Evolutionary conservation across 2,113 vertebrate genomes (phyloP), one percentile per base, ranked within the genome.

Genomic region (Crotalus viridis): DNA sequence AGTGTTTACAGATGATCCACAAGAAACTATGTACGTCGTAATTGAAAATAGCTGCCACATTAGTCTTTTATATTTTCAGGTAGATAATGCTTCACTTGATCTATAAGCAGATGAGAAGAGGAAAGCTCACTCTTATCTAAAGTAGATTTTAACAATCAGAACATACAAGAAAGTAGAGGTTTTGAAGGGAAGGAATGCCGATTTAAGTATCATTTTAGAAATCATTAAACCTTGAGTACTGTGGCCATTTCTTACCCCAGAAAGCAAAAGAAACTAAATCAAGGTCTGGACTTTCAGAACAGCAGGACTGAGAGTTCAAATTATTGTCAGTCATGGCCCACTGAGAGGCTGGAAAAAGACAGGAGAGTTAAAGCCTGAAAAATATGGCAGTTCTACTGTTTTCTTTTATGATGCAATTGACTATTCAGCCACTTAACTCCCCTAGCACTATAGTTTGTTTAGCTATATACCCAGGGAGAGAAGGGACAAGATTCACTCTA

Each of bases 161-260:
- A 26, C 2, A 43, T n/a, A 8, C 56, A 81, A n/a, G 52, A 81
- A 92, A 13, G 13, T 21, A 56, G 61, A 56, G 33, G 26, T 33
- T 43, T 48, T 48, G 24, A 15, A 89, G 61, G 17, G n/a, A 89
- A 88, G 61, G 52, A 7, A 81, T 85, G 39, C 9, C 5, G 6
- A n/a, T 89, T 92, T 56, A 56, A 89, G 74, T 92, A 56, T 54
- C 61, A 81, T 92, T 81, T 89, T 89, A 43, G 15, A 64, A 92
- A 39, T 92, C 51, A 81, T 56, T 81, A 87, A 92, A 55, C 51
- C 74, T 52, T 55, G 61, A 85, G 39, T 10, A n/a, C 10, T 57
- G 48, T 24, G 55, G 24, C 52, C 52, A 81, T 56, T 89, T 55
- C 33, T 81, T 43, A 81, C 17, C 46, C 56, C 52, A 48, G 61